Conservation (phyloP, 53 echinoderm and acorn worm genomes). For the Actinopyga echinites region DNA sequence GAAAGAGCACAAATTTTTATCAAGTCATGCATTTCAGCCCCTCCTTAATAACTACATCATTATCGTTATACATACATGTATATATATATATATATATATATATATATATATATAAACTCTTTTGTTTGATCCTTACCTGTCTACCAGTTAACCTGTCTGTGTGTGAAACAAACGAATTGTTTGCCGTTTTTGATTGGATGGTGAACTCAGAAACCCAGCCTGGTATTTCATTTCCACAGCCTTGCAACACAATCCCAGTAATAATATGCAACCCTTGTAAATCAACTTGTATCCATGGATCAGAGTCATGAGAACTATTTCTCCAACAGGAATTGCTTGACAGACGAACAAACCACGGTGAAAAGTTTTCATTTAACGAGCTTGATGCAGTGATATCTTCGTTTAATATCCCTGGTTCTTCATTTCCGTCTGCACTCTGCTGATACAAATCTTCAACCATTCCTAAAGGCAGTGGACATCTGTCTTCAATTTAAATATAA, state of each 20-base stretch:
- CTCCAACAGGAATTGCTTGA: constrained; percentile 12
- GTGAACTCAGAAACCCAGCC: constrained; percentile 3
- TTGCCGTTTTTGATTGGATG: constrained; percentile 14
- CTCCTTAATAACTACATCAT: too few relatives aligned
- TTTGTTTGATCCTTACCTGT: not conserved
- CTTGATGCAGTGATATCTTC: constrained; percentile 16
- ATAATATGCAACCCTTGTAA: not conserved
- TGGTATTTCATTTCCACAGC: not conserved
- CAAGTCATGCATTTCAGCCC: too few relatives aligned
- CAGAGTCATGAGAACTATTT: not conserved
- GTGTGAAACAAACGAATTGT: constrained; percentile 10
- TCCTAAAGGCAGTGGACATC: constrained; percentile 14
- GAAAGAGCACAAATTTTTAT: too few relatives aligned
- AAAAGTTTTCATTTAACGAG: not conserved
- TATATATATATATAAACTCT: too few relatives aligned
- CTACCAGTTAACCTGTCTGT: not conserved
- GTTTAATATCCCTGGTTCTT: not conserved
- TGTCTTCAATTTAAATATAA: not conserved
- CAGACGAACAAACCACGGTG: not conserved
- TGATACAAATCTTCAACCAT: not conserved
- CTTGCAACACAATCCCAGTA: constrained; percentile 19
- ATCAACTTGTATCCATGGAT: constrained; percentile 23
- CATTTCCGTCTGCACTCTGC: too few relatives aligned
- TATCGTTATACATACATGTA: too few relatives aligned
- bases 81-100: too few relatives aligned